Evolutionary conservation across 37 sponge, comb jelly and placozoan species (phyloP).

Genomic region (Tethya wilhelma): DNA sequence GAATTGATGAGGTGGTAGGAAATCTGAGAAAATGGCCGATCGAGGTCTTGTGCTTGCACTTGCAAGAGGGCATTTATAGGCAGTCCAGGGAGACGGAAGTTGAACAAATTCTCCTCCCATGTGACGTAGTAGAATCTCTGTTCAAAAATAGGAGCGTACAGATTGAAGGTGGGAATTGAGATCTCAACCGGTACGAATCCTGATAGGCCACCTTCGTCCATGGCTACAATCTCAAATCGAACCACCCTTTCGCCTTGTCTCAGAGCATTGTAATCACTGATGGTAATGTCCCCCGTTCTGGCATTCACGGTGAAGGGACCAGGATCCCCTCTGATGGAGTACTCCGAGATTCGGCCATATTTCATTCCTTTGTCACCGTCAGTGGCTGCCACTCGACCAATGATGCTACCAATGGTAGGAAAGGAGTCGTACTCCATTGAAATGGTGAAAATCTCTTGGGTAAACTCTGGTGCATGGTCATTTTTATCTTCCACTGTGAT

Average conservation of each 20-base stretch:
- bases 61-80: constrained; percentile 37
- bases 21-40: constrained; percentile 25
- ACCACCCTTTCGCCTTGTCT: constrained; percentile 13
- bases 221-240: constrained; percentile 53
- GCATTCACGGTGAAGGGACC: constrained; percentile 41
- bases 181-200: constrained; percentile 39
- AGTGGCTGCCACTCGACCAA: constrained; percentile 45
- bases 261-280: constrained; percentile 25
- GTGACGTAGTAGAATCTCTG: constrained; percentile 29
- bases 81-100: constrained; percentile 31
- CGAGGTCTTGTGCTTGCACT: constrained; percentile 49
- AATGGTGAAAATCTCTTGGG: neutral
- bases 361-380: constrained; percentile 34
- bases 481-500: constrained; percentile 38
- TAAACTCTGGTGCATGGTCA: constrained; percentile 52
- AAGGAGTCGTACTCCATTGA: neutral
- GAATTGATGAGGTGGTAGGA: constrained; percentile 13
- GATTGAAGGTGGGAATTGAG: constrained; percentile 42
- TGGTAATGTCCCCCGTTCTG: constrained; percentile 21
- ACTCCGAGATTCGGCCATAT: constrained; percentile 28
- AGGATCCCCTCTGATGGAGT: constrained; percentile 31
- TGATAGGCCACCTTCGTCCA: constrained; percentile 52
- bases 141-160: constrained; percentile 49
- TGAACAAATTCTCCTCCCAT: constrained; percentile 51
- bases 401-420: constrained; percentile 24